phyloP scores from a whole-genome alignment of 2,113 vertebrate species.

The Percina caprodes region DNA sequence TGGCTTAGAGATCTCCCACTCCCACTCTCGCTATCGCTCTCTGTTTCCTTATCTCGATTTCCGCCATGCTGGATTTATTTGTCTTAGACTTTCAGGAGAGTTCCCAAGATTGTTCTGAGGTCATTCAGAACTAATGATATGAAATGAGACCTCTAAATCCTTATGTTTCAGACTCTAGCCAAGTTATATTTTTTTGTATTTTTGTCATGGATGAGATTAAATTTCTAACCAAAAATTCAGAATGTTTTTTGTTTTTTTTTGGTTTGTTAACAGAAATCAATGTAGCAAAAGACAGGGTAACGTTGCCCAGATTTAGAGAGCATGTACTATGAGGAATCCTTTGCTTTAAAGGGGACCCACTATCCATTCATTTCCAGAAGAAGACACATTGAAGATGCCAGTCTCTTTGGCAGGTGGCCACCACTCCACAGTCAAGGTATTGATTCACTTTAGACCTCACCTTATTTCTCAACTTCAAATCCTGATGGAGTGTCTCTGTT shows the following conservation, averaged over 20 bases:
- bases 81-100: constrained; percentile 71
- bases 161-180: constrained; percentile 3
- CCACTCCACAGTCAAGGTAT: constrained; percentile 80
- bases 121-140: constrained; percentile 68
- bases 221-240: background rate
- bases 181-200: constrained; percentile 25
- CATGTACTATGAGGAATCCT: constrained; percentile 29
- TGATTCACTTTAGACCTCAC: constrained; percentile 80
- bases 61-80: constrained; percentile 74
- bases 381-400: constrained; percentile 83
- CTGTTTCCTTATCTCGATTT: constrained; percentile 76
- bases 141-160: constrained; percentile 51
- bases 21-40: constrained; percentile 71
- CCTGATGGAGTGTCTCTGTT: constrained; percentile 82
- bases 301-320: constrained; percentile 21
- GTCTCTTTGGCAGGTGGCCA: constrained; percentile 82
- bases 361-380: constrained; percentile 71
- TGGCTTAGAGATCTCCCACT: constrained; percentile 75
- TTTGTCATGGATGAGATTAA: constrained; percentile 15
- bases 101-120: constrained; percentile 77
- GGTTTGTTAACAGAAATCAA: background rate
- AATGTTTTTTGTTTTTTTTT: background rate
- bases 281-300: constrained; percentile 10
- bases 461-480: constrained; percentile 86
- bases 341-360: constrained; percentile 50